A percentile compares a stretch with the other conserved stretches of the same genome.
Conservation (phyloP, 2,113 vertebrate species). For the Callopanchax toddi region DNA sequence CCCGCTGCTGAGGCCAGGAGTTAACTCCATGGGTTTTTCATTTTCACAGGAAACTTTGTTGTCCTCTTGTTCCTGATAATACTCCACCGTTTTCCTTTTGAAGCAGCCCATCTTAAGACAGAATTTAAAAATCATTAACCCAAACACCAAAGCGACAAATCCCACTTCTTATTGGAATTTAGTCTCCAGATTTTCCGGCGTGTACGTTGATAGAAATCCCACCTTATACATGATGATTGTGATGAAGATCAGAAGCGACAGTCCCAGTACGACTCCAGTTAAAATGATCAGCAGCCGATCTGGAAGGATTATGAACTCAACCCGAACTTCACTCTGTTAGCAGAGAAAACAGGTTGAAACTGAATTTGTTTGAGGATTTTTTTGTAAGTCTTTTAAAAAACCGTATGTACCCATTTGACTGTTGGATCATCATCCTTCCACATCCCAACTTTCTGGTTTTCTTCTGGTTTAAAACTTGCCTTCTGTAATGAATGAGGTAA, state of each 20-base stretch:
- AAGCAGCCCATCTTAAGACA: conserved; percentile 65
- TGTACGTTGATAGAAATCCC: too few relatives aligned
- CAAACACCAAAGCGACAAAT: not conserved
- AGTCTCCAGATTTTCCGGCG: not conserved
- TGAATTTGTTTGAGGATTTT: not conserved
- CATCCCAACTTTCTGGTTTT: not conserved
- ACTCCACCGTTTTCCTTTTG: conserved; percentile 47
- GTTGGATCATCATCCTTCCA: not conserved
- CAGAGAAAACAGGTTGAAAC: not conserved
- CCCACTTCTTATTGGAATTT: not conserved
- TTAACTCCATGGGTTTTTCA: too few relatives aligned
- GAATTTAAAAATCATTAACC: conserved; percentile 13
- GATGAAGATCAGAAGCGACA: conserved; percentile 66
- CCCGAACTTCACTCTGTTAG: conserved; percentile 48
- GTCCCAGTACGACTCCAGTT: conserved; percentile 52
- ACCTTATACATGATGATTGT: conserved; percentile 69
- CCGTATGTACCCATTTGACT: conserved; percentile 30
- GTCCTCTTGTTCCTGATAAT: not conserved
- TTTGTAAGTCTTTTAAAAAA: not conserved
- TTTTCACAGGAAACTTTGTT: not conserved
- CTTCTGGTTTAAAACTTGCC: not conserved
- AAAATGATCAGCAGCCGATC: conserved; percentile 33
- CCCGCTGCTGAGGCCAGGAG: not conserved
- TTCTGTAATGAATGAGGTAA: conserved; percentile 19
- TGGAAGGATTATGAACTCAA: conserved; percentile 58